Evolutionary conservation across 2,888 invertebrate genomes (phyloP), one percentile per base, ranked within the genome.

Genomic region (Argyra leucocephala): DNA sequence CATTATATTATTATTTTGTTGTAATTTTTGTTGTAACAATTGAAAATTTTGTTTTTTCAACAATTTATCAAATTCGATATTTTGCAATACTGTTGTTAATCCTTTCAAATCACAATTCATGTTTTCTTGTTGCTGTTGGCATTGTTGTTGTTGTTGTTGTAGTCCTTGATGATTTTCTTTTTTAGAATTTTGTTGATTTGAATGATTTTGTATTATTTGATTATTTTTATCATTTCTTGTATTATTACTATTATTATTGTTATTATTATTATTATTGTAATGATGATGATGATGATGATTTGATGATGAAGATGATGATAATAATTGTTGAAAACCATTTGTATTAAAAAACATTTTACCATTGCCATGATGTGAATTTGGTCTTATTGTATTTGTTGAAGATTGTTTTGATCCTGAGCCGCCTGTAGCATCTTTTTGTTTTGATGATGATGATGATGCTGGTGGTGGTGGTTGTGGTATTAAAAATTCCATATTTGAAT

Each of bases 321-420:
- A 61, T 26, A 61, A 26, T 22, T 22, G 22, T 26, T 61, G 61
- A 61, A 61, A 61, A 31, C 31, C 31, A 61, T 61, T 61, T 24
- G 61, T 21, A 61, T n/a, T 61, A 10, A 61, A 61, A 61, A 31
- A 31, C 21, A 68, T 61, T 62, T 66, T 65, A 15, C 61, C 63
- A 78, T 77, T 48, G 2, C 18, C 48, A 48, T 48, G 48, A 5
- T 48, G 18, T 18, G 18, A 18, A 48, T 78, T 63, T 62, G 60
- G 59, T 78, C 82, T 76, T 73, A 81, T 79, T 76, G 82, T 78
- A 72, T 82, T 74, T 72, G 82, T 78, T 67, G 80, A 79, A 63
- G 61, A 24, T 66, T 62, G 74, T 69, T 75, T 74, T 71, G 77
- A 73, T 73, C 78, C 76, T 79, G 78, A 76, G 78, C 84, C 85